These are phyloP conservation scores for Drosophila hydei DNA, from an alignment of 1,140 invertebrate species.

Conservation along the genomic window DNA sequence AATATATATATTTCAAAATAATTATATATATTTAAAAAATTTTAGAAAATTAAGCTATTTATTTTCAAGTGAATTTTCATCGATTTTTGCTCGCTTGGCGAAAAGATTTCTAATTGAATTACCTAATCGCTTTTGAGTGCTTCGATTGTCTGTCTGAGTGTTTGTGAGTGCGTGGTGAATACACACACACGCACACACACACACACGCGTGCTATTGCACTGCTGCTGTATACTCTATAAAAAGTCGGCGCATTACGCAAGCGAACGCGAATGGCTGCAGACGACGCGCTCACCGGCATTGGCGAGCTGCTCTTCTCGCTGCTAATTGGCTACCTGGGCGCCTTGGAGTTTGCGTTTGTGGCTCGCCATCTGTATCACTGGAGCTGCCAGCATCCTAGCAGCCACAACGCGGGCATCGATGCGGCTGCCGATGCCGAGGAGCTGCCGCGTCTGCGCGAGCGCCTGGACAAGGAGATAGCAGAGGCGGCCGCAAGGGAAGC, in stretches of 20 bases:
- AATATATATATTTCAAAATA: neutral
- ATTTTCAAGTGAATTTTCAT: conserved; percentile 5
- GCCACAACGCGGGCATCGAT: conserved; percentile 2
- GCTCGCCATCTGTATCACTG: conserved; percentile 75
- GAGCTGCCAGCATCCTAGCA: conserved; percentile 54
- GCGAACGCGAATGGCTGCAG: conserved; percentile 49
- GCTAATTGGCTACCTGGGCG: conserved; percentile 89
- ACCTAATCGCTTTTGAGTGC: conserved; percentile 62
- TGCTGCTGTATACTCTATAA: conserved; percentile 27
- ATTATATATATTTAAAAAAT: conserved; percentile 10
- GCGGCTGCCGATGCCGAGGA: conserved; percentile 54
- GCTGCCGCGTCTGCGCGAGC: conserved; percentile 59
- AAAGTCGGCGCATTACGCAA: conserved; percentile 62
- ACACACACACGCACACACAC: conserved; percentile 11
- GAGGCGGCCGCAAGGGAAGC: conserved; percentile 57
- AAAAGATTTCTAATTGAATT: conserved; percentile 59
- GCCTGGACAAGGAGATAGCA: conserved; percentile 50
- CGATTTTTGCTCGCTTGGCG: conserved; percentile 19
- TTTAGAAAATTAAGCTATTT: conserved; percentile 1
- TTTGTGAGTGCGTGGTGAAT: conserved; percentile 70
- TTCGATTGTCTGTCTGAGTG: conserved; percentile 17
- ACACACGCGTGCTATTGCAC: conserved; percentile 41
- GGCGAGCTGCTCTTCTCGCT: conserved; percentile 87
- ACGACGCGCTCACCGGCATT: conserved; percentile 65
- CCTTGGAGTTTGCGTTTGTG: conserved; percentile 86